These are phyloP conservation scores for Caerostris darwini DNA, from an alignment of 1,140 invertebrate genomes.

Conservation along the genomic window DNA sequence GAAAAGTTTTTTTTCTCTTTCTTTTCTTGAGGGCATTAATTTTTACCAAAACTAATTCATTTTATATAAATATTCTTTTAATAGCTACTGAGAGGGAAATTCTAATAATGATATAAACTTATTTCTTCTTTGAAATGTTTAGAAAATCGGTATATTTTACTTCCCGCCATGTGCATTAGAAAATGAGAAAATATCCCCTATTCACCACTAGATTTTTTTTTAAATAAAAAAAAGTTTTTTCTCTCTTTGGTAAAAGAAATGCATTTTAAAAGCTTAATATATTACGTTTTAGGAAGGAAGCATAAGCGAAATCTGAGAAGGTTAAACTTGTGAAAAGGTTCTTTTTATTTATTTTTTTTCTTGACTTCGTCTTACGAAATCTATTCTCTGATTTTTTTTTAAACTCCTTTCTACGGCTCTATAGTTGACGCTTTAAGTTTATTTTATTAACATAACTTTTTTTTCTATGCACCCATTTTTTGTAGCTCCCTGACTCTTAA, in stretches of 20 bases:
- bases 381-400: constrained; percentile 17
- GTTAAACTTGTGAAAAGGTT: constrained; percentile 39
- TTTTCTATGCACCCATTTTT: neutral
- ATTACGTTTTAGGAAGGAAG: constrained; percentile 15
- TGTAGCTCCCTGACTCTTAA: neutral
- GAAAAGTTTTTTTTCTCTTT: too few species aligned
- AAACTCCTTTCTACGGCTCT: neutral
- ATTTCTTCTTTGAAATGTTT: neutral
- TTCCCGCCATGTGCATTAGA: neutral
- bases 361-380: neutral
- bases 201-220: neutral
- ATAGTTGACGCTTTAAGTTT: constrained; percentile 41
- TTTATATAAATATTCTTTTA: too few species aligned
- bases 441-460: constrained; percentile 60
- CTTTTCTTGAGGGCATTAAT: too few species aligned
- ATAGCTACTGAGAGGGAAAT: neutral
- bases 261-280: constrained; percentile 40
- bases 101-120: constrained; percentile 2
- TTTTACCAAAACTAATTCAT: too few species aligned
- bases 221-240: neutral
- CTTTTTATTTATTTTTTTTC: neutral
- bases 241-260: neutral
- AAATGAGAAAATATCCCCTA: constrained; percentile 7
- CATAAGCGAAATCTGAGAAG: constrained; percentile 11
- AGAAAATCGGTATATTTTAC: neutral